Base-by-base conservation (phyloP, 2,113 vertebrate species). In the Pycnonotus jocosus region DNA sequence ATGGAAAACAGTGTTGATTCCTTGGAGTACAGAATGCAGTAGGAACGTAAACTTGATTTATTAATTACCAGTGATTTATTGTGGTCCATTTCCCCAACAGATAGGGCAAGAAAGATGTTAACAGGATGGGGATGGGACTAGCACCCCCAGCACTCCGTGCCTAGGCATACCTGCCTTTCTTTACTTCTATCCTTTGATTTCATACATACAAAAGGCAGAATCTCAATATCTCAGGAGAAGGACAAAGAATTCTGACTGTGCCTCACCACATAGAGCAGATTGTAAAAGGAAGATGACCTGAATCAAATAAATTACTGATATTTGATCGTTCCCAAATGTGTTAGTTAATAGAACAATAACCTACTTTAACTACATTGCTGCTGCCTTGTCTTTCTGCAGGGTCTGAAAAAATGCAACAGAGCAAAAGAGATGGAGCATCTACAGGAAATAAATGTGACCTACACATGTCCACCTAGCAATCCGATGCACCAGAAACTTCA, bases 301-400 rank as follows among this genome's bases (percentile, higher is more conserved):
- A 93, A 94, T 82, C 71, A 88, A 61, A 78, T 71, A 90, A 90
- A n/a, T 88, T 95, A 88, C 88, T 86, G 48, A 90, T 90, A 88
- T n/a, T 44, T 70, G 30, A 60, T 37, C 66, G 72, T 3, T 95
- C 92, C 88, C 94, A 90, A 81, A 95, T 40, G 90, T 81, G 65
- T 73, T 83, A 69, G 45, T 74, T 96, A 94, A 74, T 92, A 92
- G 89, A 95, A 83, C 80, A 91, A 84, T 96, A 96, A 97, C 92
- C 94, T 95, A 96, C 53, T 92, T 95, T 91, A 91, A 81, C 57
- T 69, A 83, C 51, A 73, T 38, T 82, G 81, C 31, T 91, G 33
- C 38, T 86, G 51, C 69, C 69, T 81, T 68, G 25, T 71, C 76
- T 88, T 86, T 37, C 60, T 86, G 47, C 27, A 68, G 33, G 8